Evolutionary conservation across 2,113 vertebrate genomes (phyloP).

Genomic region (Gulo gulo): DNA sequence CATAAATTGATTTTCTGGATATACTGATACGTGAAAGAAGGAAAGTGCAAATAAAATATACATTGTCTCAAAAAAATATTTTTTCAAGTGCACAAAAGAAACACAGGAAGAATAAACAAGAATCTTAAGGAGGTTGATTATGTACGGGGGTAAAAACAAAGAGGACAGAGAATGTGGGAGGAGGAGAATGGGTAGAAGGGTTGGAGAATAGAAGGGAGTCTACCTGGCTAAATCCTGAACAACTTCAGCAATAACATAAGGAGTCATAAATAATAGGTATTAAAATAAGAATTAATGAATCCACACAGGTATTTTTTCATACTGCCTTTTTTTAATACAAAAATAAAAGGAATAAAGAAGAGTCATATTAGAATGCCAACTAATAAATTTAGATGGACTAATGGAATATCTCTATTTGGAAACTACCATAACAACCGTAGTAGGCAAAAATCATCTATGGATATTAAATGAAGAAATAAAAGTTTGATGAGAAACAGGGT

Average conservation of each 20-base stretch:
- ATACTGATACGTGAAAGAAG: background rate
- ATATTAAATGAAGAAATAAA: background rate
- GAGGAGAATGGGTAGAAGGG: background rate
- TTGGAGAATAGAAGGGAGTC: background rate
- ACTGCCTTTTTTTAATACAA: background rate
- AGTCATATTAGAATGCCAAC: background rate
- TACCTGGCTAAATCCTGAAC: background rate
- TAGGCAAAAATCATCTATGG: background rate
- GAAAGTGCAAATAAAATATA: background rate
- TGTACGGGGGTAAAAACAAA: background rate
- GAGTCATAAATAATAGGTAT: background rate
- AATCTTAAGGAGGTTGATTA: background rate
- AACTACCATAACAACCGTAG: background rate
- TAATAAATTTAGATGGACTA: background rate
- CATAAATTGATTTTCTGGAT: background rate
- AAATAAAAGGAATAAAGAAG: background rate
- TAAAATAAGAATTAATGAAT: background rate
- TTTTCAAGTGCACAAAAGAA: background rate
- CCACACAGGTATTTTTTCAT: background rate
- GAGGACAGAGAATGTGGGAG: background rate
- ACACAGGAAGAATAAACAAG: background rate
- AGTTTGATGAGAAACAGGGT: background rate
- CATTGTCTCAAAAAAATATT: background rate
- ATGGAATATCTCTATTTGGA: background rate
- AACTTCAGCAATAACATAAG: background rate